A percentile compares a stretch with the other conserved stretches of the same genome.
Evolutionary conservation across 2,113 vertebrate species (phyloP).

Genomic region (Stercorarius parasiticus): DNA sequence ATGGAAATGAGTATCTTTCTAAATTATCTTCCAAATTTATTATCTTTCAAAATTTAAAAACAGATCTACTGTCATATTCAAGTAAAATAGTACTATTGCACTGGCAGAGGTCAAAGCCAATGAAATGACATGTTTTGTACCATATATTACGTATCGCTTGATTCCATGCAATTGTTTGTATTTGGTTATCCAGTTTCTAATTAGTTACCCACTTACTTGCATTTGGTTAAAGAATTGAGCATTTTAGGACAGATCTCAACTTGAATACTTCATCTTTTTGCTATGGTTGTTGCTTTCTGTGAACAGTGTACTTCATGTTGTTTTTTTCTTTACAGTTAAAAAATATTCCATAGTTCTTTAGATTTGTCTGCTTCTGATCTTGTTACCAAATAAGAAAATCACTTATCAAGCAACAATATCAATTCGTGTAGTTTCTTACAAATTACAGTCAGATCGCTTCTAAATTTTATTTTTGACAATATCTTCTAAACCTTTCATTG

Average conservation of each 20-base stretch:
- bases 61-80: background rate
- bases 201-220: background rate
- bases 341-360: background rate
- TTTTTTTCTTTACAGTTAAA: background rate
- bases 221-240: background rate
- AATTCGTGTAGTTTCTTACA: background rate
- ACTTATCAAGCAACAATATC: background rate
- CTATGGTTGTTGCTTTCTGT: background rate
- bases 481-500: background rate
- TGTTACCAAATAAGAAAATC: background rate
- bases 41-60: background rate
- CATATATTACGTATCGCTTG: background rate
- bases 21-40: background rate
- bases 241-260: background rate
- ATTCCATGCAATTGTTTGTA: background rate
- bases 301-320: background rate
- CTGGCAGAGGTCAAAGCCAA: background rate
- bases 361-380: background rate
- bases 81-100: background rate
- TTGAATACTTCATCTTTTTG: background rate
- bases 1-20: background rate
- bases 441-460: background rate
- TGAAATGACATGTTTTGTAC: background rate
- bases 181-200: background rate
- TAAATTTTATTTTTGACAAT: background rate